Conservation (phyloP, 2,113 vertebrate genomes). For the Gopherus evgoodei region DNA sequence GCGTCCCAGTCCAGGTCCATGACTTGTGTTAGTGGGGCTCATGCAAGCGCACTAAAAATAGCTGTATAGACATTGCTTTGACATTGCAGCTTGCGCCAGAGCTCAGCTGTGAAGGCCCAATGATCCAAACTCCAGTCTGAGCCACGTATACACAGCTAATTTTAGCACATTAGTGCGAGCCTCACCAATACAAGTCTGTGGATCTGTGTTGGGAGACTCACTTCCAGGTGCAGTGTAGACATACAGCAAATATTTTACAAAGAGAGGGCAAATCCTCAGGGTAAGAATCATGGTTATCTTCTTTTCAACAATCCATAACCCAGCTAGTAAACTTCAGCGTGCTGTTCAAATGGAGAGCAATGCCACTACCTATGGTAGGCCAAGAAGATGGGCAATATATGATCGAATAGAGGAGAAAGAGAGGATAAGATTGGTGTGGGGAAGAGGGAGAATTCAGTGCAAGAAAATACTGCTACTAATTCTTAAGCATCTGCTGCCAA, state of each 20-base stretch:
- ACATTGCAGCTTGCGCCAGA: background rate
- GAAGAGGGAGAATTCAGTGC: background rate
- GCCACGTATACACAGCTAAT: background rate
- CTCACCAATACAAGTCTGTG: background rate
- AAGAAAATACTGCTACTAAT: background rate
- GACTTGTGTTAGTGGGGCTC: background rate
- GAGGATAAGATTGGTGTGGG: background rate
- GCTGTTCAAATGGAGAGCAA: background rate
- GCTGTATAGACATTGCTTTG: background rate
- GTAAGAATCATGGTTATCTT: background rate
- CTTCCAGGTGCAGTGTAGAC: background rate
- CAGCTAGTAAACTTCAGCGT: background rate
- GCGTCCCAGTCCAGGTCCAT: background rate
- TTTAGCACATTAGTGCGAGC: background rate
- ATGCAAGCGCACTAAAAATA: background rate
- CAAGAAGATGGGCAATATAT: background rate
- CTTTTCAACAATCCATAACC: background rate
- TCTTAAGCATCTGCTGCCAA: background rate
- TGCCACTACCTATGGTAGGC: background rate
- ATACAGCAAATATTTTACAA: background rate
- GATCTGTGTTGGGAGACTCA: background rate
- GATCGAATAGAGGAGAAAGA: background rate
- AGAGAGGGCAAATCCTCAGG: background rate
- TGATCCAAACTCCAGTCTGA: background rate
- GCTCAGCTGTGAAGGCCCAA: background rate